A percentile compares a stretch with the other conserved stretches of the same genome.
These are phyloP conservation scores for Zaprionus camerounensis DNA, from an alignment of 1,140 invertebrate genomes.

Conservation along the genomic window DNA sequence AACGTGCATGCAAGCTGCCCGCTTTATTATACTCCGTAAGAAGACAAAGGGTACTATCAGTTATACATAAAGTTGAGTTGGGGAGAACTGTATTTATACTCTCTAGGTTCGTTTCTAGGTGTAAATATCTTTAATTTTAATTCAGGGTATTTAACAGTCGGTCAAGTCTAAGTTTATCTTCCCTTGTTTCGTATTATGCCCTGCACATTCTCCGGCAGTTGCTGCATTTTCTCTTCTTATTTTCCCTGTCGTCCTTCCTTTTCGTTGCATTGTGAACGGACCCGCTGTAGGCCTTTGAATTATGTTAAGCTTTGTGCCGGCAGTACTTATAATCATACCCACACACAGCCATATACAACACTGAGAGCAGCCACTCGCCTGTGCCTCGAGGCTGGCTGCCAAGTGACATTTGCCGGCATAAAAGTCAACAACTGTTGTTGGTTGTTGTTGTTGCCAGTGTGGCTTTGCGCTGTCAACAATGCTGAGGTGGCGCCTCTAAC, in stretches of 20 bases:
- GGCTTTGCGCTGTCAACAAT: conserved; percentile 76
- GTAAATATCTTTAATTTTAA: not conserved
- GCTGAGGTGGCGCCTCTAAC: conserved; percentile 66
- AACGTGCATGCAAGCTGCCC: not conserved
- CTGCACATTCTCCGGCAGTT: conserved; percentile 35
- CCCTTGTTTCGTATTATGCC: conserved; percentile 3
- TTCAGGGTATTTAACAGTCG: not conserved
- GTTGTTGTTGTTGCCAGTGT: conserved; percentile 57
- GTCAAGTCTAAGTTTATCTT: not conserved
- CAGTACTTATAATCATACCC: conserved; percentile 46
- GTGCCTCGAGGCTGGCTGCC: conserved; percentile 58
- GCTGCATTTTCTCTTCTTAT: conserved; percentile 37
- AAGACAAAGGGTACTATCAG: not conserved
- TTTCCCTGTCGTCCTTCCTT: not conserved
- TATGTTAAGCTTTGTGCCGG: conserved; percentile 67
- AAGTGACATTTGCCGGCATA: conserved; percentile 77
- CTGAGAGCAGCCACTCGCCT: conserved; percentile 13
- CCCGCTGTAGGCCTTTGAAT: conserved; percentile 52
- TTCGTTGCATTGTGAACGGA: conserved; percentile 16
- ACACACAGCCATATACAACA: conserved; percentile 2
- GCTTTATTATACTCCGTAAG: not conserved
- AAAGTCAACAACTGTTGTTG: conserved; percentile 76
- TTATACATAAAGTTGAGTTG: not conserved
- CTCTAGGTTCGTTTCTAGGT: not conserved
- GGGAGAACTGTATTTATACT: not conserved